phyloP scores from a whole-genome alignment of 2,888 invertebrate species.

The Lasioglossum calceatum region DNA sequence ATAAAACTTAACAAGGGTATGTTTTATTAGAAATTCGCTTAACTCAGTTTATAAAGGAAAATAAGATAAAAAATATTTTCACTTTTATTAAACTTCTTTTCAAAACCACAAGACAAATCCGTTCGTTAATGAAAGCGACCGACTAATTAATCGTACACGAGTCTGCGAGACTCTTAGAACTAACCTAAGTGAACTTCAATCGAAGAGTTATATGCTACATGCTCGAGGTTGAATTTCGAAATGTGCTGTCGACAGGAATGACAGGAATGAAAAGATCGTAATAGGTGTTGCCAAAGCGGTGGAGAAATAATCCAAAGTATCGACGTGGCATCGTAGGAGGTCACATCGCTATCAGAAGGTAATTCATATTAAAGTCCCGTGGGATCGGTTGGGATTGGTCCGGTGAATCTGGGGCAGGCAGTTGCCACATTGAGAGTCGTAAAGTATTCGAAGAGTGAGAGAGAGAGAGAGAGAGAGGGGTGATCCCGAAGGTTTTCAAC shows the following conservation, averaged over 20 bases:
- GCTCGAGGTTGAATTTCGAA: neutral
- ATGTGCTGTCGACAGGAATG: neutral
- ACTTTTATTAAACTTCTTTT: neutral
- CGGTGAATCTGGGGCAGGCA: slow-evolving; percentile 76
- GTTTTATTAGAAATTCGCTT: neutral
- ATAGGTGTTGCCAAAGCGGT: slow-evolving; percentile 56
- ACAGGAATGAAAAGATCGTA: slow-evolving; percentile 1
- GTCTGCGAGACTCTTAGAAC: neutral
- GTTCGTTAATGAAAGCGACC: neutral
- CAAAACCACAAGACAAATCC: neutral
- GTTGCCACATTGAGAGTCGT: slow-evolving; percentile 76
- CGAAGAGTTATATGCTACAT: neutral
- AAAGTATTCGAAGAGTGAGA: slow-evolving; percentile 63
- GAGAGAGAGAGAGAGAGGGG: slow-evolving; percentile 48
- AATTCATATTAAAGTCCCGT: slow-evolving; percentile 80
- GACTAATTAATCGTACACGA: neutral
- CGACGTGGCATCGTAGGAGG: slow-evolving; percentile 69
- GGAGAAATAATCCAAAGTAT: slow-evolving; percentile 75
- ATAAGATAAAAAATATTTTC: neutral
- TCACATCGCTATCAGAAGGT: slow-evolving; percentile 70
- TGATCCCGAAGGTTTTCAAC: slow-evolving; percentile 69
- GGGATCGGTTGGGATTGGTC: slow-evolving; percentile 77
- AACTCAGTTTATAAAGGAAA: neutral
- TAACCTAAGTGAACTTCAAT: neutral
- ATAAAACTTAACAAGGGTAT: neutral